Conservation (phyloP, 1,140 invertebrate genomes). For the Pogonus chalceus region DNA sequence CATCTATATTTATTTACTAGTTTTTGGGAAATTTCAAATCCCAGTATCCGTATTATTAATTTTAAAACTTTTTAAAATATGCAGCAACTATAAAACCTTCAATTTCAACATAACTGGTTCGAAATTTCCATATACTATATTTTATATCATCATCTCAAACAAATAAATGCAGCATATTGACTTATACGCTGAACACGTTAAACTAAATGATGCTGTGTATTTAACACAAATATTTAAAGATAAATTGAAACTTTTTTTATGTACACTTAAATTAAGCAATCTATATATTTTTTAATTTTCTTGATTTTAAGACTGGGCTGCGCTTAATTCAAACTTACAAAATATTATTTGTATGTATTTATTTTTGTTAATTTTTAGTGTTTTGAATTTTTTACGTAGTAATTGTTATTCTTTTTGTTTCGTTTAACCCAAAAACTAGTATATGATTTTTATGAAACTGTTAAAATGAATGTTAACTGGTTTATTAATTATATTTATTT, state of each 20-base stretch:
- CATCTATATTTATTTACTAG: neutral
- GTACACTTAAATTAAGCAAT: neutral
- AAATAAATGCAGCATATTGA: neutral
- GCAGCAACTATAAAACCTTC: conserved; percentile 20
- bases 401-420: too few relatives aligned
- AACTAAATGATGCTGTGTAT: neutral
- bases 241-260: neutral
- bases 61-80: conserved; percentile 30
- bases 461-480: too few relatives aligned
- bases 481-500: too few relatives aligned
- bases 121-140: neutral
- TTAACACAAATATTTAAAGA: neutral
- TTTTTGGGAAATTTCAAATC: conserved; percentile 39
- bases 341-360: too few relatives aligned
- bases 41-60: conserved; percentile 43
- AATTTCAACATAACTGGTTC: conserved; percentile 1
- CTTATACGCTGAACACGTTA: neutral
- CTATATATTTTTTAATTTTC: neutral
- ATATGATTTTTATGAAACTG: too few relatives aligned
- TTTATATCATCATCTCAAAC: neutral
- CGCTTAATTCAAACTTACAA: too few relatives aligned
- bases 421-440: too few relatives aligned
- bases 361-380: too few relatives aligned
- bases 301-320: too few relatives aligned
- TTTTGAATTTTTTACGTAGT: too few relatives aligned